Conservation (phyloP, 2,888 invertebrate genomes). For the Bhutanitis thaidina region DNA sequence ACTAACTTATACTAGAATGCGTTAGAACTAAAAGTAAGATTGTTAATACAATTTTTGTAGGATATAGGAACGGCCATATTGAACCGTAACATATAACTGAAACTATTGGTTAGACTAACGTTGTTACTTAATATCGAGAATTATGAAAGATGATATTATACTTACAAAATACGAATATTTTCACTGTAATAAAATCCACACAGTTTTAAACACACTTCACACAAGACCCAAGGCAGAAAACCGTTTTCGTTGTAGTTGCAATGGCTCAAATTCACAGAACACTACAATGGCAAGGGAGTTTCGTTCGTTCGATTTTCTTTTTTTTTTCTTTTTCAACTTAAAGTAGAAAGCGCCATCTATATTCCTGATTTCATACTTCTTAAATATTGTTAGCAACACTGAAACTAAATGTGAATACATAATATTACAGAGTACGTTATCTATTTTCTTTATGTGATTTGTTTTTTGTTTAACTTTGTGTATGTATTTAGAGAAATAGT, state of each 20-base stretch:
- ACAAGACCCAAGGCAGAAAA: slow-evolving; percentile 76
- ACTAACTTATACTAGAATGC: slow-evolving; percentile 16
- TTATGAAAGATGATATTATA: slow-evolving; percentile 34
- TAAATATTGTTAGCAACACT: too few relatives aligned
- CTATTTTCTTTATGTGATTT: too few relatives aligned
- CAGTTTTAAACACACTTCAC: slow-evolving; percentile 68
- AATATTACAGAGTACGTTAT: too few relatives aligned
- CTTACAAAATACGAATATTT: slow-evolving; percentile 65
- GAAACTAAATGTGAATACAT: too few relatives aligned
- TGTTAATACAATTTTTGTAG: slow-evolving; percentile 31
- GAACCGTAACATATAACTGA: slow-evolving; percentile 51
- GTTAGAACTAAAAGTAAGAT: slow-evolving; percentile 26
- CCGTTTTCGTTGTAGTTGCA: slow-evolving; percentile 66
- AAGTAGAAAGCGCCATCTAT: slow-evolving; percentile 44
- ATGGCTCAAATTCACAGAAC: slow-evolving; percentile 31
- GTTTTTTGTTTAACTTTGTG: too few relatives aligned
- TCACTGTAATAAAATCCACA: slow-evolving; percentile 66
- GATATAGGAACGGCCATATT: slow-evolving; percentile 74
- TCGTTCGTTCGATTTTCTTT: slow-evolving; percentile 41
- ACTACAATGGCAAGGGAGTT: slow-evolving; percentile 37
- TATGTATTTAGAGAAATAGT: too few relatives aligned
- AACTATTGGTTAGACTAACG: slow-evolving; percentile 33
- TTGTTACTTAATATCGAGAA: slow-evolving; percentile 14
- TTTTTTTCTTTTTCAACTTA: slow-evolving; percentile 39
- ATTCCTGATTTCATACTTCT: neutral